Evolutionary conservation across 1,140 invertebrate genomes (phyloP), one percentile per base, ranked within the genome.

Genomic region (Paraescarpia echinospica): DNA sequence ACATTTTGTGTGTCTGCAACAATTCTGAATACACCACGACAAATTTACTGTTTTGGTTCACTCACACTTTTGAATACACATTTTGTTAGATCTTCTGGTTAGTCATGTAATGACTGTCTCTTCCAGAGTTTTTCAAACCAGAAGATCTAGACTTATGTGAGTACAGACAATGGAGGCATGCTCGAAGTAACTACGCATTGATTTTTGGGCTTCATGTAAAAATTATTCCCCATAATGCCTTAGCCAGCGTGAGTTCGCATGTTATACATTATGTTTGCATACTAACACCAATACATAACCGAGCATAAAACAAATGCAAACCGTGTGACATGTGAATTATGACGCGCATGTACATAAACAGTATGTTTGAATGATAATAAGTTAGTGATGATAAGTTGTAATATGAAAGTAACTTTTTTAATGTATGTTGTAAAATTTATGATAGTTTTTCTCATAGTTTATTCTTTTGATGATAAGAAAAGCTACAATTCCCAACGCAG

Each of bases 81-180:
- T 22, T 5, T 48, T 48, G 90, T 48, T 8, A 22, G 31, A 48
- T 35, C 33, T 33, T 35, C 4, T 2, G 31, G 27, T 35, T 27
- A 48, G 90, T 35, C 34, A 48, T 22, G 22, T 35, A 18, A 9
- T 91, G 27, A 35, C 90, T 91, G 34, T 91, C 27, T 91, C 41
- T 48, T 35, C 90, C 90, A 91, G 90, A 48, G 34, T 91, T 91
- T 91, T 91, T 48, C 41, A 35, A 35, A 91, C 9, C 90, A 14
- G 34, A 48, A 91, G 90, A 35, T 14, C 22, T 91, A 48, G 90
- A 35, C 41, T 31, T 27, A 48, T 48, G 34, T 35, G 90, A 35
- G 90, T 91, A 35, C 59, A 2, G n/a, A n/a, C n/a, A n/a, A n/a
- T n/a, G n/a, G 59, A 27, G 59, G 59, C 59, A 77, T 77, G 59